These are phyloP conservation scores for Patagioenas fasciata DNA, from an alignment of 2,113 vertebrate genomes.

Conservation along the genomic window DNA sequence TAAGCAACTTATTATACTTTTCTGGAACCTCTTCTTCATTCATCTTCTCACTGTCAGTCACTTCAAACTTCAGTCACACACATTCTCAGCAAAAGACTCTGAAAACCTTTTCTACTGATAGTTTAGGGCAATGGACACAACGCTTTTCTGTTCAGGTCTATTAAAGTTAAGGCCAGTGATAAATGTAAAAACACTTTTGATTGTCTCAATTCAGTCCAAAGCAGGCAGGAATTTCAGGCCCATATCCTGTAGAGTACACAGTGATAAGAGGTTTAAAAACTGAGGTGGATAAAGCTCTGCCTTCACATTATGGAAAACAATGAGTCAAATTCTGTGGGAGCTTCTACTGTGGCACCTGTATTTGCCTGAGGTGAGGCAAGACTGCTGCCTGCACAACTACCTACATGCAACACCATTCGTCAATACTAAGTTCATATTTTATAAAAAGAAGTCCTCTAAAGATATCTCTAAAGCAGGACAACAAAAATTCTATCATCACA, in stretches of 20 bases:
- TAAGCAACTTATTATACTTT: neutral
- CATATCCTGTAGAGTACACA: neutral
- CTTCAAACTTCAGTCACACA: neutral
- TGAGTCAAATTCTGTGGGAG: neutral
- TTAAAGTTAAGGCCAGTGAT: neutral
- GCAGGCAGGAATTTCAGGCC: neutral
- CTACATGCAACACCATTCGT: neutral
- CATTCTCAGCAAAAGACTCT: neutral
- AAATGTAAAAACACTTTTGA: neutral
- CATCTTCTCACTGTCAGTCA: neutral
- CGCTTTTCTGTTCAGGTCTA: neutral
- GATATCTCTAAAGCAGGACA: neutral
- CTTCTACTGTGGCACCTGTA: neutral
- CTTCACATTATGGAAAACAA: neutral
- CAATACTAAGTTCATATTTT: neutral
- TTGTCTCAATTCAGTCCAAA: neutral
- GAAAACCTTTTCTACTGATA: neutral
- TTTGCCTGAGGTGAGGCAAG: neutral
- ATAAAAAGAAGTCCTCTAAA: neutral
- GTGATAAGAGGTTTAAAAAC: neutral
- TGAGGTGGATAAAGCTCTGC: neutral
- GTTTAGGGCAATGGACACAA: neutral
- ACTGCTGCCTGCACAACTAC: neutral
- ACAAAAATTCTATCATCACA: neutral
- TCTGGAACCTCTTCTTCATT: neutral